Conservation (phyloP, 2,888 invertebrate species). For the Philhelius pedissequus region DNA sequence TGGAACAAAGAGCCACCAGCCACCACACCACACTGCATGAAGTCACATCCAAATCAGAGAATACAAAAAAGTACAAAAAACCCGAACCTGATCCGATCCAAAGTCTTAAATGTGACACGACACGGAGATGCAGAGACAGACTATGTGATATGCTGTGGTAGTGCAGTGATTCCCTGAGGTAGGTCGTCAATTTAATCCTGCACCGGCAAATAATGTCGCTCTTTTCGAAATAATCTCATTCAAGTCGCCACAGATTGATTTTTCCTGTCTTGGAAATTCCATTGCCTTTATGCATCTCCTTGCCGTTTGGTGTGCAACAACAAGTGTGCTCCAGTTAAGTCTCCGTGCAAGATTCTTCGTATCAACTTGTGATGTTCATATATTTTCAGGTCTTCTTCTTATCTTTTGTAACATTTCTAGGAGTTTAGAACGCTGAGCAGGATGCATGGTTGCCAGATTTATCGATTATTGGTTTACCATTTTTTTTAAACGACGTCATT, state of each 20-base stretch:
- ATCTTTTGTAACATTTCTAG: neutral
- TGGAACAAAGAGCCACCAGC: slow-evolving; percentile 4
- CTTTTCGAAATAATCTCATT: slow-evolving; percentile 68
- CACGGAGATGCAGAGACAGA: neutral
- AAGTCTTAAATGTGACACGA: neutral
- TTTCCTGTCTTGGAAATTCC: slow-evolving; percentile 34
- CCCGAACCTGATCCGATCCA: slow-evolving; percentile 50
- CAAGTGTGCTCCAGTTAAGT: slow-evolving; percentile 66
- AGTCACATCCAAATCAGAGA: slow-evolving; percentile 46
- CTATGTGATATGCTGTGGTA: neutral
- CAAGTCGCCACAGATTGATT: slow-evolving; percentile 55
- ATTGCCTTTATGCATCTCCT: slow-evolving; percentile 11
- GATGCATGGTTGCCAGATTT: neutral
- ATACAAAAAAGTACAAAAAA: neutral
- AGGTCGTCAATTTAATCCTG: slow-evolving; percentile 72
- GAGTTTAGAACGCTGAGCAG: neutral
- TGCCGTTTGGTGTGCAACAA: slow-evolving; percentile 11
- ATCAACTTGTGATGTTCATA: slow-evolving; percentile 39
- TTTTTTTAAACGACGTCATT: too few species aligned
- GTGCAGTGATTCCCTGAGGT: slow-evolving; percentile 67
- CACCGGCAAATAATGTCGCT: slow-evolving; percentile 69
- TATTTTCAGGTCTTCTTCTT: neutral
- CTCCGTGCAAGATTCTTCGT: slow-evolving; percentile 40
- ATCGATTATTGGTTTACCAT: too few species aligned
- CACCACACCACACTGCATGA: slow-evolving; percentile 34